These are phyloP conservation scores for Ammodytes marinus DNA, from an alignment of 2,113 vertebrate species.

Conservation along the genomic window DNA sequence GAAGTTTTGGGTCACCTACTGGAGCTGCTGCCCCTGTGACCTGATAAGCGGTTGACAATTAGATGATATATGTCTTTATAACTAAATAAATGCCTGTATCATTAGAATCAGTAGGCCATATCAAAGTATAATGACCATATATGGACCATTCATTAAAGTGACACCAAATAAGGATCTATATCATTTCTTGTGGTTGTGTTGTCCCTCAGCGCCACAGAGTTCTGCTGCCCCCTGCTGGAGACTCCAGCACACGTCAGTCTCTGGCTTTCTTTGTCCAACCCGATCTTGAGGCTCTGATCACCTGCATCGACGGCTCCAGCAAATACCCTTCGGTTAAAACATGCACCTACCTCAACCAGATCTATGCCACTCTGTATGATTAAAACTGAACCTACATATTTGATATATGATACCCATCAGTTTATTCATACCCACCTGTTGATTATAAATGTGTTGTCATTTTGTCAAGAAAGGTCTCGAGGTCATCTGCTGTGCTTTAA, in stretches of 20 bases:
- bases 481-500: neutral
- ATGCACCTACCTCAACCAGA: slow-evolving; percentile 57
- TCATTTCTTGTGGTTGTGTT: neutral
- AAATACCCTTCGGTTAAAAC: slow-evolving; percentile 77
- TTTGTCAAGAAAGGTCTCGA: neutral
- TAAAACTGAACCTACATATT: slow-evolving; percentile 10
- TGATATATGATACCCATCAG: neutral
- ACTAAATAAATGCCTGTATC: neutral
- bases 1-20: too few species aligned
- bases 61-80: too few species aligned
- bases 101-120: too few species aligned
- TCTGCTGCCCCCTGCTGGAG: slow-evolving; percentile 75
- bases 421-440: too few species aligned
- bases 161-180: neutral
- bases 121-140: neutral
- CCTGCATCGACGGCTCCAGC: slow-evolving; percentile 77
- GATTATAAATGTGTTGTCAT: too few species aligned
- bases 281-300: slow-evolving; percentile 70
- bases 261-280: slow-evolving; percentile 84
- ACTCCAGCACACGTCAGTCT: slow-evolving; percentile 78
- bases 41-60: too few species aligned
- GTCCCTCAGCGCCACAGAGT: slow-evolving; percentile 80
- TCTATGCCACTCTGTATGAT: slow-evolving; percentile 50
- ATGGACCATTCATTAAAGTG: neutral
- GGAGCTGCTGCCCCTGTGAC: too few species aligned